A percentile compares a stretch with the other conserved stretches of the same genome.
Conservation (phyloP, 2,888 invertebrate species). For the Drosophila neutralis region DNA sequence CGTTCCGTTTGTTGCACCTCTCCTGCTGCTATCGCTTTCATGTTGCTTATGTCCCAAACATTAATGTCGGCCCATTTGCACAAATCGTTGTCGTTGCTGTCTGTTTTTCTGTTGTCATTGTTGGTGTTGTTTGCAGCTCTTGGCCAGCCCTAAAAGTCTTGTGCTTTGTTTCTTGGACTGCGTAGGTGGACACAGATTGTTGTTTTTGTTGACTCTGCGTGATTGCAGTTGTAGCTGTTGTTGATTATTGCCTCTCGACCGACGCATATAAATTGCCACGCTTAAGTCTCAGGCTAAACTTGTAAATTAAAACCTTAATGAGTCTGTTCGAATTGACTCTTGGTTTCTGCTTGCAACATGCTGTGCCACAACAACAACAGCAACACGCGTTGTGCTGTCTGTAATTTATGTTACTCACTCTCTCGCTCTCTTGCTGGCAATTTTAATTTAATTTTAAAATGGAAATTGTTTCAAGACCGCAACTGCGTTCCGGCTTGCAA, state of each 20-base stretch:
- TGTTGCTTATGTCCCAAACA: conserved; percentile 45
- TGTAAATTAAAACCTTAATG: conserved; percentile 78
- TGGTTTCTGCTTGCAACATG: conserved; percentile 27
- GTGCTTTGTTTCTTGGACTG: conserved; percentile 52
- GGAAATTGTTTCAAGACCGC: conserved; percentile 12
- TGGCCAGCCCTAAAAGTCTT: conserved; percentile 42
- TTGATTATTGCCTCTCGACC: conserved; percentile 67
- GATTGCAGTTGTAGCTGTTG: conserved; percentile 50
- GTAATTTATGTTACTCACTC: conserved; percentile 55
- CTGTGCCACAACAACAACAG: conserved; percentile 44
- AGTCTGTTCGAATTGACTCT: conserved; percentile 46
- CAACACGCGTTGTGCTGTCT: conserved; percentile 24
- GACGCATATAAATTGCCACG: conserved; percentile 74
- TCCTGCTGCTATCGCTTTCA: conserved; percentile 16
- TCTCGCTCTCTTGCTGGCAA: conserved; percentile 32
- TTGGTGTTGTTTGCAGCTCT: conserved; percentile 4
- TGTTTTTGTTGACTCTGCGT: conserved; percentile 43
- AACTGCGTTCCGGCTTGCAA: background rate
- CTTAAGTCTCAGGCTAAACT: conserved; percentile 68
- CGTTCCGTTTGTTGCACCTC: conserved; percentile 8
- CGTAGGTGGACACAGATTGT: conserved; percentile 67
- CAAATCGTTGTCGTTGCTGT: conserved; percentile 49
- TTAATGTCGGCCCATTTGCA: conserved; percentile 61
- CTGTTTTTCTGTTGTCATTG: conserved; percentile 14
- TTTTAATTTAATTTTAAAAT: conserved; percentile 15